Conservation (phyloP, 2,797 vertebrate species). For the Coranthus polyacanthus region DNA sequence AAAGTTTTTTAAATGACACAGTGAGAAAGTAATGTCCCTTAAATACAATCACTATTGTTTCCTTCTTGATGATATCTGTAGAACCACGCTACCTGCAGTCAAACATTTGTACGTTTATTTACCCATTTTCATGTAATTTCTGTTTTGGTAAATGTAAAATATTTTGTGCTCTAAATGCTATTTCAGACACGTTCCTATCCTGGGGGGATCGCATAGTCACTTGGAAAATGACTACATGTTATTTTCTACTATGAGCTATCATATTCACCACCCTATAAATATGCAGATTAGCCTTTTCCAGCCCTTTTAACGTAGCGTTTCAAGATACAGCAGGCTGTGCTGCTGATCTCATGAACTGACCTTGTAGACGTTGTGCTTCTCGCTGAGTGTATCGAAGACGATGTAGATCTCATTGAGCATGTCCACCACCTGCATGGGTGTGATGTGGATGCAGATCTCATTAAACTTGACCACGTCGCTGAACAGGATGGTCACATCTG, state of each 20-base stretch:
- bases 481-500: conserved; percentile 86
- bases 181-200: too few species aligned
- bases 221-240: neutral
- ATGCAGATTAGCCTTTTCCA: neutral
- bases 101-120: too few species aligned
- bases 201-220: too few species aligned
- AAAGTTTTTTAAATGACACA: too few species aligned
- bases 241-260: conserved; percentile 6
- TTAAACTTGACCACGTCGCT: conserved; percentile 86
- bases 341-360: conserved; percentile 36
- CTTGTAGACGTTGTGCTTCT: conserved; percentile 88
- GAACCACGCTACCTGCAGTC: too few species aligned
- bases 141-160: too few species aligned
- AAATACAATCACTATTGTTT: too few species aligned
- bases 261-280: conserved; percentile 10
- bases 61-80: too few species aligned
- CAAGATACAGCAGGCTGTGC: neutral
- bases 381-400: conserved; percentile 85
- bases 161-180: too few species aligned
- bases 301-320: neutral
- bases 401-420: conserved; percentile 89
- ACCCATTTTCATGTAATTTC: too few species aligned
- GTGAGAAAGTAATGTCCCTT: too few species aligned
- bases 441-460: conserved; percentile 88
- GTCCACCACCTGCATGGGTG: conserved; percentile 87